Conservation (phyloP, 1,140 invertebrate species). For the Phymorhynchus buccinoides region DNA sequence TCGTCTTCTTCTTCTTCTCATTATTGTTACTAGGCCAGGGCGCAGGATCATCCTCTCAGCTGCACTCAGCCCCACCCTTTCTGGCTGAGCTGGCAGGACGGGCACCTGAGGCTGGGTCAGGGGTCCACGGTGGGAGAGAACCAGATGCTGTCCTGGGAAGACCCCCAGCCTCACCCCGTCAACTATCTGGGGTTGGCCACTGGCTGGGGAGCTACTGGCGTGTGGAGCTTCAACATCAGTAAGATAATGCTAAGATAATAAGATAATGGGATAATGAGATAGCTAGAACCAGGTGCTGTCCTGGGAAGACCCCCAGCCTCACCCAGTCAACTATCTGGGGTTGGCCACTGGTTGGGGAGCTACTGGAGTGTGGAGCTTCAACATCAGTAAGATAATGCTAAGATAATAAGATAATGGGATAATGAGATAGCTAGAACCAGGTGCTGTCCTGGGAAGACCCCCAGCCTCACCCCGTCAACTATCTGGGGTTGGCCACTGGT, state of each 20-base stretch:
- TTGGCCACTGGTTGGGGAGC: constrained; percentile 58
- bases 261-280: too few relatives aligned
- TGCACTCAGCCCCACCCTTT: constrained; percentile 46
- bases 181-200: constrained; percentile 55
- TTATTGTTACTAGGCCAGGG: not conserved
- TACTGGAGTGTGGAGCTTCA: constrained; percentile 54
- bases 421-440: constrained; percentile 42
- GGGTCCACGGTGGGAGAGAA: constrained; percentile 49
- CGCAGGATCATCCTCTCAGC: not conserved
- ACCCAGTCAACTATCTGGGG: constrained; percentile 52
- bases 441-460: constrained; percentile 53
- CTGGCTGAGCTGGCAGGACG: constrained; percentile 56
- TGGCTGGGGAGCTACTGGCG: constrained; percentile 55
- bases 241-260: too few relatives aligned
- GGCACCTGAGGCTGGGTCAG: constrained; percentile 48
- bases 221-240: constrained; percentile 48
- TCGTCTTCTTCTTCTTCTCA: too few relatives aligned
- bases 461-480: constrained; percentile 49
- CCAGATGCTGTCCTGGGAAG: constrained; percentile 51
- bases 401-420: too few relatives aligned
- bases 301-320: constrained; percentile 50
- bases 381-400: constrained; percentile 4
- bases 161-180: constrained; percentile 49
- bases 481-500: constrained; percentile 56
- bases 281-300: constrained; percentile 47